These are phyloP conservation scores for Diuraphis noxia DNA, from an alignment of 1,140 invertebrate genomes.

Conservation along the genomic window DNA sequence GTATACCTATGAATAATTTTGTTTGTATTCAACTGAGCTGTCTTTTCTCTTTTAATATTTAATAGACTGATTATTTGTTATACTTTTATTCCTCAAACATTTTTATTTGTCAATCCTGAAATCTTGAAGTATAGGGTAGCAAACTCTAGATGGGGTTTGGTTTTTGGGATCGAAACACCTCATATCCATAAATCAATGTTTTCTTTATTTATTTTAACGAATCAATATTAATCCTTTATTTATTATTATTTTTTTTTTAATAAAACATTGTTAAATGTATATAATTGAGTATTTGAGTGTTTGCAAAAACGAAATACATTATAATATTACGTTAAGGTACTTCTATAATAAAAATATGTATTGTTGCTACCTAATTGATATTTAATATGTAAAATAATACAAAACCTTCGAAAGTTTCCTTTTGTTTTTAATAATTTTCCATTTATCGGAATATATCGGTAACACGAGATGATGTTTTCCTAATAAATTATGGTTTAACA, in stretches of 20 bases:
- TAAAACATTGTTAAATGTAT: neutral
- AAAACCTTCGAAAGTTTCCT: too few species aligned
- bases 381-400: too few species aligned
- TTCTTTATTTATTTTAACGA: neutral
- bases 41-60: too few species aligned
- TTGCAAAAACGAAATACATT: neutral
- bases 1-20: too few species aligned
- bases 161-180: neutral
- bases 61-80: too few species aligned
- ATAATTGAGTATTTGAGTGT: too few species aligned
- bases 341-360: neutral
- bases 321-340: neutral
- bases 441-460: too few species aligned
- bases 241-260: neutral
- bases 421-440: too few species aligned
- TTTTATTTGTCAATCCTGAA: neutral
- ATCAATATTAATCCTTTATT: neutral
- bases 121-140: neutral
- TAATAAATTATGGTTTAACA: too few species aligned
- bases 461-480: too few species aligned
- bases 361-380: neutral
- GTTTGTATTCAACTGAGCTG: too few species aligned
- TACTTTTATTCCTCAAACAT: neutral
- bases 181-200: neutral
- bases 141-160: accelerated